Base-by-base conservation (phyloP, 2,888 invertebrate species). In the Drosophila subquinaria region DNA sequence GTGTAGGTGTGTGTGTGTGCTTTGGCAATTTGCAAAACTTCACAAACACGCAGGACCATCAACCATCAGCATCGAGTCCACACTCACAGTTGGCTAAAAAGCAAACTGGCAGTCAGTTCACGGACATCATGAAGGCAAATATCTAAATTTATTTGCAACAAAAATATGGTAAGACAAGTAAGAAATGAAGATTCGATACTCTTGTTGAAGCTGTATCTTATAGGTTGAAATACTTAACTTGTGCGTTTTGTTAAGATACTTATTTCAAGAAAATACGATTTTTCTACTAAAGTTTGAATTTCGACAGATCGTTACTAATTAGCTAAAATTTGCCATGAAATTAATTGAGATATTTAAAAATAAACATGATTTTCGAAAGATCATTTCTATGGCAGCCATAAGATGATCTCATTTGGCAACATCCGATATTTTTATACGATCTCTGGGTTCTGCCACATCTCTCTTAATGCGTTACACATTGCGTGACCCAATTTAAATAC, bases 21-120 rank as follows among this genome's bases (percentile, higher is more conserved):
- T 50, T 42, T 66, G 60, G 80, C 87, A 82, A 87, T 85, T 85
- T 85, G 80, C 80, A 84, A 87, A 85, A 84, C 87, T 87, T 85
- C 87, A 84, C 56, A 76, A 85, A 82, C 84, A 85, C 80, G 80
- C 84, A 84, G 69, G 77, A 66, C 62, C 74, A 66, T 68, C 71
- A 76, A 68, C 62, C 74, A 66, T 68, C 83, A 66, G 62, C 68
- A 50, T 56, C 40, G 27, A 61, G 45, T 52, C 59, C 17, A 30
- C 47, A 52, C 27, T 17, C 63, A 30, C 36, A 64, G 48, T 43
- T 50, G 56, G 38, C 47, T 15, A 30, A 68, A 66, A 38, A 60
- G 51, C 40, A 55, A 55, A 55, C 61, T 50, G 63, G 52, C 70
- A 75, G 62, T 62, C 55, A 48, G 47, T 50, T 43, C 52, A 53